A percentile compares a stretch with the other conserved stretches of the same genome.
phyloP scores from a whole-genome alignment of 2,888 invertebrate genomes.

The Allolobophora icterica region DNA sequence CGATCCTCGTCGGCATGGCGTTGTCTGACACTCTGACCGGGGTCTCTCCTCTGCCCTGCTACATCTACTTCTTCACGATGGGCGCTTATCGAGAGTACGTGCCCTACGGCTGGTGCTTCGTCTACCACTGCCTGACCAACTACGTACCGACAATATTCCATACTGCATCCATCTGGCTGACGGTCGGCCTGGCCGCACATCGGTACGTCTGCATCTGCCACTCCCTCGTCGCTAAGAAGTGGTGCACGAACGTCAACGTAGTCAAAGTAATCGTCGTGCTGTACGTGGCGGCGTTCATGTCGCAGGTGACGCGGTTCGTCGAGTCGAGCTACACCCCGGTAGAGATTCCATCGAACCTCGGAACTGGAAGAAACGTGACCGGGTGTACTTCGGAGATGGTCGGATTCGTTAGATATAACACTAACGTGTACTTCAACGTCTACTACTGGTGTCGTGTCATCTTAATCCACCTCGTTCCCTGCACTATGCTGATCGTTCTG shows the following conservation, averaged over 20 bases:
- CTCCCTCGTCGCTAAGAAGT: constrained; percentile 83
- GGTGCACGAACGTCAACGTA: constrained; percentile 72
- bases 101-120: constrained; percentile 78
- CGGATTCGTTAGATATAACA: neutral
- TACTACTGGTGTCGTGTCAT: constrained; percentile 81
- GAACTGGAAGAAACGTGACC: neutral
- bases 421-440: constrained; percentile 75
- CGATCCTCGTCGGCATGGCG: constrained; percentile 90
- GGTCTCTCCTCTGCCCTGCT: constrained; percentile 69
- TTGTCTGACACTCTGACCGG: constrained; percentile 89
- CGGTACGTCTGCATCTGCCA: constrained; percentile 94
- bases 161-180: constrained; percentile 45
- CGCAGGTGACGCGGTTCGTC: constrained; percentile 81
- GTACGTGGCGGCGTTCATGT: constrained; percentile 69
- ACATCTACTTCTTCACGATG: constrained; percentile 89
- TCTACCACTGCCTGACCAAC: constrained; percentile 69
- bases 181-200: constrained; percentile 68
- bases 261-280: constrained; percentile 81
- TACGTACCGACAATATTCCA: constrained; percentile 58
- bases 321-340: constrained; percentile 74
- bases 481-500: constrained; percentile 84
- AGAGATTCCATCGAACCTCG: constrained; percentile 64
- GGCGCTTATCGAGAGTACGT: constrained; percentile 83
- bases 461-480: constrained; percentile 88
- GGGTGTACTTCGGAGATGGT: neutral